Evolutionary conservation across 2,113 vertebrate species (phyloP), one percentile per base, ranked within the genome.

Genomic region (Ctenodactylus gundi): DNA sequence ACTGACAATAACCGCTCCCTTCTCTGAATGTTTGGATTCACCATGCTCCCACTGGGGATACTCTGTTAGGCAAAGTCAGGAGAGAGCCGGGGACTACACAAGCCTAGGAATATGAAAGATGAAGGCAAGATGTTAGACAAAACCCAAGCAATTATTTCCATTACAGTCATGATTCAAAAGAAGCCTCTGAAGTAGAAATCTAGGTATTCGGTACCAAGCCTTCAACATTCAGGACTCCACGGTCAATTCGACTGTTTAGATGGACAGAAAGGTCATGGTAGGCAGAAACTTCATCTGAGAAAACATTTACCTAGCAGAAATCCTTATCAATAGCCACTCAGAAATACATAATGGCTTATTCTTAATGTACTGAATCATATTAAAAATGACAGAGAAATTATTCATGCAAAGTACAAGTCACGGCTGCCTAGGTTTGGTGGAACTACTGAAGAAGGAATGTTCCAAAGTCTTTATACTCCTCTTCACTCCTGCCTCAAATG

Each of bases 111-210:
- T 1, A 1, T 2, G 27, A 85, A 77, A 75, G 31, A 0, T 60
- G 60, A 93, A 87, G 25, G 49, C 46, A 85, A 55, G 6, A 46
- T n/a, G 10, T 31, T 76, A 84, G 86, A 36, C n/a, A 64, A 72
- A 60, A 76, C 17, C 68, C 60, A 49, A 73, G 31, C 23, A 39
- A 68, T 65, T 64, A n/a, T 39, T 88, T 85, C 60, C 2, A 9
- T 46, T 89, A 44, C 27, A 64, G 44, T 46, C 36, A 9, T 0
- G 0, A 78, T 18, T 6, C 73, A 53, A 84, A 78, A 20, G n/a
- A n/a, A n/a, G n/a, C n/a, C 13, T n/a, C 3, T 51, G 11, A 88
- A 62, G 4, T 27, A 58, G 39, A 81, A 53, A 29, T 17, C 4
- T 29, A 70, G 46, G 17, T 29, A 21, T 18, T 57, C 23, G 53